Conservation (phyloP, 1,140 invertebrate genomes). For the Lasioglossum albipes region DNA sequence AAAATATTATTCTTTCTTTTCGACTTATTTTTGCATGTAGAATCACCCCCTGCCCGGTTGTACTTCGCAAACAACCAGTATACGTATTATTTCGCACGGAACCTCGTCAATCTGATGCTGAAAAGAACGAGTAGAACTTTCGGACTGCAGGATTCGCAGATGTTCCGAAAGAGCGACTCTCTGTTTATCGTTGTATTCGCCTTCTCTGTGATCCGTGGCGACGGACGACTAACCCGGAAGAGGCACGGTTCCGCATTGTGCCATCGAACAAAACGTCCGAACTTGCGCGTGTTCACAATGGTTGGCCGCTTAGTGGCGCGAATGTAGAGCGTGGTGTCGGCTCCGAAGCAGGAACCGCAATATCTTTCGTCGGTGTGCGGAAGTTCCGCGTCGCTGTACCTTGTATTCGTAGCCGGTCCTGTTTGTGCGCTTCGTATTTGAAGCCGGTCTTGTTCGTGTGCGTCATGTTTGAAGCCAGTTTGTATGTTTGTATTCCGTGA, state of each 20-base stretch:
- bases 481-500: neutral
- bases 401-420: no score
- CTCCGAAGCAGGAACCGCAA: constrained; percentile 19
- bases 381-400: neutral
- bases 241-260: constrained; percentile 49
- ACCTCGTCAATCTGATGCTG: no score
- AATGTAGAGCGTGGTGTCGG: constrained; percentile 8
- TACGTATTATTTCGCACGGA: no score
- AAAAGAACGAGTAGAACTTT: no score
- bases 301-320: neutral
- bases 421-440: neutral
- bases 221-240: constrained; percentile 44
- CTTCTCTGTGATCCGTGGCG: neutral
- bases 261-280: constrained; percentile 52
- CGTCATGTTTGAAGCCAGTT: no score
- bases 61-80: no score
- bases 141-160: neutral
- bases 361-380: constrained; percentile 3
- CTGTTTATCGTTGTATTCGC: neutral
- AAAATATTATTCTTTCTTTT: no score
- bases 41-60: no score
- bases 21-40: no score
- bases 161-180: neutral
- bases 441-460: neutral
- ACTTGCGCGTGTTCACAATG: constrained; percentile 43